Percentiles rank a stretch among this genome's conserved stretches.
Evolutionary conservation across 2,113 vertebrate species (phyloP).

Genomic region (Forbesichthys papilliferus): DNA sequence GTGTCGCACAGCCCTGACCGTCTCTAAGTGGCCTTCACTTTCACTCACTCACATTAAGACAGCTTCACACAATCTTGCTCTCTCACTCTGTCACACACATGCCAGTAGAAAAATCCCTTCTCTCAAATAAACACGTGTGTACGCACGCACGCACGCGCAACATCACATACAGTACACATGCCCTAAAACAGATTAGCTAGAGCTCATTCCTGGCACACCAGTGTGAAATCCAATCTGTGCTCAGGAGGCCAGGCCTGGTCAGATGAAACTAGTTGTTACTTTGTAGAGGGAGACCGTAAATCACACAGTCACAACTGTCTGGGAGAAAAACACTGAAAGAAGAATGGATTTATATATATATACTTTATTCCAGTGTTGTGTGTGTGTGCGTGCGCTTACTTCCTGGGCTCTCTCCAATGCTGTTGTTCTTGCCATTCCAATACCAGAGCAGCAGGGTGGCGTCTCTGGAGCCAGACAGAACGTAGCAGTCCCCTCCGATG

Average conservation of each 20-base stretch:
- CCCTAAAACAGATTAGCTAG: conserved; percentile 53
- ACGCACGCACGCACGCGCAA: neutral
- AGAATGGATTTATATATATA: conserved; percentile 21
- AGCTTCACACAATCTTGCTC: conserved; percentile 37
- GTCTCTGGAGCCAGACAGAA: conserved; percentile 94
- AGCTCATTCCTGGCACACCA: conserved; percentile 48
- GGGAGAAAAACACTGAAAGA: conserved; percentile 38
- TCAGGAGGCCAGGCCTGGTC: conserved; percentile 68
- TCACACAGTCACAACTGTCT: conserved; percentile 65
- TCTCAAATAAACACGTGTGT: neutral
- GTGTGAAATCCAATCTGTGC: conserved; percentile 75
- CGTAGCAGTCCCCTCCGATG: conserved; percentile 95
- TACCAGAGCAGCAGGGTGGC: conserved; percentile 97
- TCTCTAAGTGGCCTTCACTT: conserved; percentile 74
- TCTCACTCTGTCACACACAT: conserved; percentile 8
- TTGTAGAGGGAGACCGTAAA: conserved; percentile 68
- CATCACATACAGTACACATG: conserved; percentile 26
- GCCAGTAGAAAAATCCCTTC: neutral
- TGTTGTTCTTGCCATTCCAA: conserved; percentile 94
- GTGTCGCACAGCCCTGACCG: conserved; percentile 60
- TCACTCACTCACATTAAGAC: conserved; percentile 68
- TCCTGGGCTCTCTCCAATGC: conserved; percentile 87
- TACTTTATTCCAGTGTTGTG: conserved; percentile 8
- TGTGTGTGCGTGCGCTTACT: conserved; percentile 72
- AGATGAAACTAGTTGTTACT: conserved; percentile 76